phyloP scores from a whole-genome alignment of 2,113 vertebrate species.

The Tympanuchus pallidicinctus region DNA sequence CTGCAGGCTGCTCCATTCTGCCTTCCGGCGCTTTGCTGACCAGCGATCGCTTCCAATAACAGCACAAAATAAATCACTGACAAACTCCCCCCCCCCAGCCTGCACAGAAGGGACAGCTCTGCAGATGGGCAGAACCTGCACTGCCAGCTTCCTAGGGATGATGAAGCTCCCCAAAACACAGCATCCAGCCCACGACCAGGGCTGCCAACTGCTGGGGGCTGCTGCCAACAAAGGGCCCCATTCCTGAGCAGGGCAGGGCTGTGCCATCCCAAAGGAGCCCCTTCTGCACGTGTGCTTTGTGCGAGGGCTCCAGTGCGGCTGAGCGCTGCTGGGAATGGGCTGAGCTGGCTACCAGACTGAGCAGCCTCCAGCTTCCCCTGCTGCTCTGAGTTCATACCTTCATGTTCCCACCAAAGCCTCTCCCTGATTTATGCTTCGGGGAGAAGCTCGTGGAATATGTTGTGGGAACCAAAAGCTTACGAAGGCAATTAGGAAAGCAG shows the following conservation, averaged over 20 bases:
- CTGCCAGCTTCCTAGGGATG: neutral
- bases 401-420: neutral
- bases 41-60: neutral
- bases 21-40: neutral
- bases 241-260: neutral
- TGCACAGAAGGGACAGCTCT: neutral
- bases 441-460: neutral
- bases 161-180: neutral
- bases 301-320: neutral
- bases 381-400: neutral
- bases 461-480: neutral
- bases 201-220: neutral
- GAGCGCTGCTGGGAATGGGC: neutral
- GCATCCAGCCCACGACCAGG: neutral
- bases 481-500: neutral
- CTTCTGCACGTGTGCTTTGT: accelerated
- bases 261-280: neutral
- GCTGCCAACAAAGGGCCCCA: too few relatives aligned
- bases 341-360: neutral
- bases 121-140: neutral
- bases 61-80: neutral
- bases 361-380: neutral
- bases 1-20: neutral
- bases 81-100: neutral
- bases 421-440: neutral